These are phyloP conservation scores for Cyphomyrus discorhynchus DNA, from an alignment of 2,113 vertebrate genomes.

Conservation along the genomic window DNA sequence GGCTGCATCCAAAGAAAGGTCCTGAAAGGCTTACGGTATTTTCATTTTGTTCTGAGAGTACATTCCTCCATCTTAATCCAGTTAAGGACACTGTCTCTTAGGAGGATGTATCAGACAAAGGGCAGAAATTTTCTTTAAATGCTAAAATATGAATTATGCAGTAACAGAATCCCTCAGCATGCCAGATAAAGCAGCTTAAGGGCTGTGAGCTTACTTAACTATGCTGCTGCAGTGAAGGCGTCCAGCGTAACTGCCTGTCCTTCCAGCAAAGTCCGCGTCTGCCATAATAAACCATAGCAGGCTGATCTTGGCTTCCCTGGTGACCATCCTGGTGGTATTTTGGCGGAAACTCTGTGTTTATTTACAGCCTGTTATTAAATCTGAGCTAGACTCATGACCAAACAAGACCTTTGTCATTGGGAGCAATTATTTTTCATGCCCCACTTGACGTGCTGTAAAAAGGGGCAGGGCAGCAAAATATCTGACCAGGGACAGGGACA, in stretches of 20 bases:
- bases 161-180: not conserved
- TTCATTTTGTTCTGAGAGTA: not conserved
- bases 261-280: not conserved
- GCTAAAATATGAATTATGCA: not conserved
- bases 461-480: not conserved
- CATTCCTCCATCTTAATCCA: conserved; percentile 7
- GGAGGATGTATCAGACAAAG: not conserved
- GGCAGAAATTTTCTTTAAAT: not conserved
- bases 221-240: not conserved
- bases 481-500: not conserved
- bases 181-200: not conserved
- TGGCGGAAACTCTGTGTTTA: not conserved
- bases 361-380: not conserved
- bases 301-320: not conserved
- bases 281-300: not conserved
- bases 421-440: not conserved
- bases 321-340: not conserved
- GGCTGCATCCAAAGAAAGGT: not conserved
- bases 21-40: not conserved
- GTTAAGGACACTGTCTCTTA: not conserved
- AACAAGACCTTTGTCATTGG: conserved; percentile 6
- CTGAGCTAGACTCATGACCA: not conserved
- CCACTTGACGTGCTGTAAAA: not conserved
- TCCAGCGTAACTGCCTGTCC: not conserved
- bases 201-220: not conserved